phyloP scores from a whole-genome alignment of 2,113 vertebrate species.

The Chascanopsetta lugubris region DNA sequence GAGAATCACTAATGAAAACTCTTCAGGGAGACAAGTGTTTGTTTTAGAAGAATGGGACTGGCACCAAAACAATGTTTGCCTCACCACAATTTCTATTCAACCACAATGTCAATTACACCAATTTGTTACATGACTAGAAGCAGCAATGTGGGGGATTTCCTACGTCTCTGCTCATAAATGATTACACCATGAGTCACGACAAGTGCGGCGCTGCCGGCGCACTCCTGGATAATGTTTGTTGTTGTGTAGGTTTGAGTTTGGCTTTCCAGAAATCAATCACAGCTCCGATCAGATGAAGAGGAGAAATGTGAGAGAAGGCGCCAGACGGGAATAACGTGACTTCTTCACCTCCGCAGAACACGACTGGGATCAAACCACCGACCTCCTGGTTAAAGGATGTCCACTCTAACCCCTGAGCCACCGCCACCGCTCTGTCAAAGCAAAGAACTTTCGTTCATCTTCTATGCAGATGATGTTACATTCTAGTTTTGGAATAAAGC shows the following conservation, averaged over 20 bases:
- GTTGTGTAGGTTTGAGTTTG: not conserved
- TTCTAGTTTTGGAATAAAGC: not conserved
- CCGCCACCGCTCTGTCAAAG: too few relatives aligned
- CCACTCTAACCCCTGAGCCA: not conserved
- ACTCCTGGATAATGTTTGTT: not conserved
- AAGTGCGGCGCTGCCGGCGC: slow-evolving; percentile 7
- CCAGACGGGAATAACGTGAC: not conserved
- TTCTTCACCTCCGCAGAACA: not conserved
- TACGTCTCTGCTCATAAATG: slow-evolving; percentile 52
- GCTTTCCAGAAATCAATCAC: not conserved
- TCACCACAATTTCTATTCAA: slow-evolving; percentile 69
- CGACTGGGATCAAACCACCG: too few relatives aligned
- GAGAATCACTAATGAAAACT: slow-evolving; percentile 25
- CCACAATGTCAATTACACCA: slow-evolving; percentile 70
- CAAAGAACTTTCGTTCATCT: not conserved
- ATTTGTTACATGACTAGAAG: slow-evolving; percentile 72
- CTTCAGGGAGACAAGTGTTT: slow-evolving; percentile 58
- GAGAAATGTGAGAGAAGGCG: not conserved
- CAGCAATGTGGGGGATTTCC: slow-evolving; percentile 59
- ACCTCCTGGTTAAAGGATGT: not conserved
- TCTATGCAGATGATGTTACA: not conserved
- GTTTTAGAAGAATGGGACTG: slow-evolving; percentile 48
- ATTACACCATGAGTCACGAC: slow-evolving; percentile 67
- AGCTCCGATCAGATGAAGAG: not conserved
- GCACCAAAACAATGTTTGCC: slow-evolving; percentile 44